Conservation (phyloP, 1,140 invertebrate genomes). For the Zaprionus ghesquierei region DNA sequence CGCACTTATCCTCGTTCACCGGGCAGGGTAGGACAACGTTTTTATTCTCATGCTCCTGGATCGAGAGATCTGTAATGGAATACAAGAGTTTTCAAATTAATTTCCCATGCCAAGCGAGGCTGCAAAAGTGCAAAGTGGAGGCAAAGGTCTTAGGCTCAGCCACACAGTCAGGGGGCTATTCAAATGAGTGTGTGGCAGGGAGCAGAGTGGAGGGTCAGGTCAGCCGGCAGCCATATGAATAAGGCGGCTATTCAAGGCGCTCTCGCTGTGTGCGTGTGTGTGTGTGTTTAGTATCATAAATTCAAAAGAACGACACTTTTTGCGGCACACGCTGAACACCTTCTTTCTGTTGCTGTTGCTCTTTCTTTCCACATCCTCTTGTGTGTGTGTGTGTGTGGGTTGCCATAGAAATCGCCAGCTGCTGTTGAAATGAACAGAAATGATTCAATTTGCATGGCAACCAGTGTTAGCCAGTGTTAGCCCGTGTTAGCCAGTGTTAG, state of each 20-base stretch:
- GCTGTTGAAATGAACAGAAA: slow-evolving; percentile 53
- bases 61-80: slow-evolving; percentile 69
- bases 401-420: slow-evolving; percentile 34
- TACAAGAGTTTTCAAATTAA: slow-evolving; percentile 14
- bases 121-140: slow-evolving; percentile 45
- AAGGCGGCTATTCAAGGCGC: slow-evolving; percentile 32
- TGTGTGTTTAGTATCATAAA: slow-evolving; percentile 51
- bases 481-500: slow-evolving; percentile 4
- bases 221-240: slow-evolving; percentile 41
- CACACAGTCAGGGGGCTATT: slow-evolving; percentile 17
- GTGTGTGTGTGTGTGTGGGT: not conserved
- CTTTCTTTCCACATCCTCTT: not conserved
- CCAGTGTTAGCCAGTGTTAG: slow-evolving; percentile 26
- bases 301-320: slow-evolving; percentile 55
- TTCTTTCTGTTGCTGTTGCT: not conserved
- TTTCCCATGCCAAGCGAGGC: slow-evolving; percentile 28
- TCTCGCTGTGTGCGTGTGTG: slow-evolving; percentile 31
- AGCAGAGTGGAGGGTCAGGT: not conserved
- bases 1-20: slow-evolving; percentile 89
- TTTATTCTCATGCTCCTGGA: slow-evolving; percentile 84
- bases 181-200: slow-evolving; percentile 9
- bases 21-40: slow-evolving; percentile 89
- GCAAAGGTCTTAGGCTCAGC: slow-evolving; percentile 4
- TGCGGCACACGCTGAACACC: slow-evolving; percentile 17
- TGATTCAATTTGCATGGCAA: slow-evolving; percentile 59